These are phyloP conservation scores for Ceratitis capitata DNA, from an alignment of 1,140 invertebrate species.

Conservation along the genomic window DNA sequence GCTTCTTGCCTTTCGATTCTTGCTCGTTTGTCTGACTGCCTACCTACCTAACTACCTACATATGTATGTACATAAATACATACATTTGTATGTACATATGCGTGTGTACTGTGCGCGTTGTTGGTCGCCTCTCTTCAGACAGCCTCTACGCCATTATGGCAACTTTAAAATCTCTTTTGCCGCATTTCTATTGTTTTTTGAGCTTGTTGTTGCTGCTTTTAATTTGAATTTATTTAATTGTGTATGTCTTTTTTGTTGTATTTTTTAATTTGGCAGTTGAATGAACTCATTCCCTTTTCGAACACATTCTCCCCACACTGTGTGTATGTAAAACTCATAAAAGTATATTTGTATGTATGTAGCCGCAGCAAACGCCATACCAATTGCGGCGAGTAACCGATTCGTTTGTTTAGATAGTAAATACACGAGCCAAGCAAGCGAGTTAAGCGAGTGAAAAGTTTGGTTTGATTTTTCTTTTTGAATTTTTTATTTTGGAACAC, in stretches of 20 bases:
- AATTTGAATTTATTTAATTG: conserved; percentile 7
- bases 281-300: conserved; percentile 29
- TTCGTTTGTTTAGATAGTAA: neutral
- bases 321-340: too few species aligned
- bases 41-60: neutral
- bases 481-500: neutral
- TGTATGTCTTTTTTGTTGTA: too few species aligned
- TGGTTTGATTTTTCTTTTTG: neutral
- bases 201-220: neutral
- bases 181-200: neutral
- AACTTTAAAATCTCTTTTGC: neutral
- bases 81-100: too few species aligned
- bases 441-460: neutral
- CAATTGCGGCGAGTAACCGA: neutral
- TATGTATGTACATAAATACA: neutral
- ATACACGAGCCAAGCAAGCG: neutral
- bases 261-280: conserved; percentile 30
- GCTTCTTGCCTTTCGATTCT: neutral
- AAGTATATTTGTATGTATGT: neutral
- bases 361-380: neutral
- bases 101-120: neutral
- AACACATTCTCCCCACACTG: neutral
- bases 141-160: neutral
- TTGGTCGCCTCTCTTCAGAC: neutral
- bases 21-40: neutral